Base-by-base conservation (phyloP, 2,113 vertebrate genomes). In the Sinocyclocheilus rhinocerous region DNA sequence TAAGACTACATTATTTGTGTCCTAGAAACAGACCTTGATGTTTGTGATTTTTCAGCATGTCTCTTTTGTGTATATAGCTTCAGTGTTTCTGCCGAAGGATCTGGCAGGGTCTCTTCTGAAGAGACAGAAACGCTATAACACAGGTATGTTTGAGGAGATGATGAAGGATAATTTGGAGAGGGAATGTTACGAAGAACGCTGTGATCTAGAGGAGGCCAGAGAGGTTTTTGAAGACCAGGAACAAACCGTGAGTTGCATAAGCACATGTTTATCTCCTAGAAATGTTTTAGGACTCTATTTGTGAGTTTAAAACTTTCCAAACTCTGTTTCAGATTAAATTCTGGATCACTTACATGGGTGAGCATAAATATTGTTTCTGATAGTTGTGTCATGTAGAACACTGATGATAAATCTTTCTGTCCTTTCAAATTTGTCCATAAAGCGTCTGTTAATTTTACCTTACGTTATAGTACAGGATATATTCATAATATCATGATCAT, bases 131-230 rank as follows among this genome's bases (percentile, higher is more conserved):
- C 90, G 98, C 76, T 94, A 92, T 91, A 99, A 99, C 90, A 93
- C 93, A 0, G 95, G 96, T 36, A 83, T 88, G 26, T 87, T 97
- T 18, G 97, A 97, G 90, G 91, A 96, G 80, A 0, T 96, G 63
- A 89, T 87, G 0, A 93, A 89, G 0, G 96, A 88, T 45, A 96
- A 97, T 86, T 91, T 98, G 91, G 96, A 98, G 89, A 92, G 97
- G 3, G 97, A 98, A 83, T 98, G 97, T 76, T 0, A 0, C 0
- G 97, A 98, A 89, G 97, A 98, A 88, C 29, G 15, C 7, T 98
- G 97, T 79, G 89, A 79, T 22, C 94, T 94, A 63, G 97, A 98
- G 84, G 97, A 98, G 90, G 97, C 96, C 0, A 92, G 95, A n/a
- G 97, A 97, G 86, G 90, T 90, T 57, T 98, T 97, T 75, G 97